Percentiles rank a stretch among this genome's conserved stretches.
These are phyloP conservation scores for Hemicordylus capensis DNA, from an alignment of 2,113 vertebrate genomes.

Conservation along the genomic window DNA sequence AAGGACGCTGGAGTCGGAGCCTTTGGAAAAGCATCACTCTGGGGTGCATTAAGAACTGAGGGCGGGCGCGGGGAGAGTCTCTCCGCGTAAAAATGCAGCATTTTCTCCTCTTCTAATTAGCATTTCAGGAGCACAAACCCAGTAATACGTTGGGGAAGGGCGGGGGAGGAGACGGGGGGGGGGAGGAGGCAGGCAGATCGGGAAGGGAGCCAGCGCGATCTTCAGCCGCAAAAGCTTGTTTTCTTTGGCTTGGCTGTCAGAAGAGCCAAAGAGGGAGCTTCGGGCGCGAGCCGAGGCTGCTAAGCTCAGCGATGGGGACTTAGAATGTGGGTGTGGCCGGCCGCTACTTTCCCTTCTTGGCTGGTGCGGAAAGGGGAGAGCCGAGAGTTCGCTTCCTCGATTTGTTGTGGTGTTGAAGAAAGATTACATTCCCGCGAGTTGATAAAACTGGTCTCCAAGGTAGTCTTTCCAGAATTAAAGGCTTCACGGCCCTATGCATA, in stretches of 20 bases:
- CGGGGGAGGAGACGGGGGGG: neutral
- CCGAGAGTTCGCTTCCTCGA: neutral
- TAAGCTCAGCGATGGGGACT: neutral
- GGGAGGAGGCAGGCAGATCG: neutral
- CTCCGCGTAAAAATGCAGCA: neutral
- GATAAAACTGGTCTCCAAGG: neutral
- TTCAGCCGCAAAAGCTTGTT: neutral
- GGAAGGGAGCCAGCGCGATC: neutral
- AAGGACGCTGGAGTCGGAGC: too few relatives aligned
- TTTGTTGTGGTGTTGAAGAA: neutral
- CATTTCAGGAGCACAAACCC: neutral
- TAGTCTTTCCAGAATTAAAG: too few relatives aligned
- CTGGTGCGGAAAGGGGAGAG: neutral
- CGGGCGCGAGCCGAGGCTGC: neutral
- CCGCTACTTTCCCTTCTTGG: neutral
- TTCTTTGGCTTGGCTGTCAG: neutral
- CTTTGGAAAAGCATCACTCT: too few relatives aligned
- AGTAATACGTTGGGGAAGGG: neutral
- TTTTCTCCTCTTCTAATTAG: neutral
- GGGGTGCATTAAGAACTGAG: neutral
- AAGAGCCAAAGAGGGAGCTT: too few relatives aligned
- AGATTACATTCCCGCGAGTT: too few relatives aligned
- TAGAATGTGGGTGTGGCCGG: neutral
- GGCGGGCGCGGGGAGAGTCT: too few relatives aligned
- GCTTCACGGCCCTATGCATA: too few relatives aligned